Evolutionary conservation across 2,797 vertebrate species (phyloP).

Genomic region (Arctocebus calabarensis): DNA sequence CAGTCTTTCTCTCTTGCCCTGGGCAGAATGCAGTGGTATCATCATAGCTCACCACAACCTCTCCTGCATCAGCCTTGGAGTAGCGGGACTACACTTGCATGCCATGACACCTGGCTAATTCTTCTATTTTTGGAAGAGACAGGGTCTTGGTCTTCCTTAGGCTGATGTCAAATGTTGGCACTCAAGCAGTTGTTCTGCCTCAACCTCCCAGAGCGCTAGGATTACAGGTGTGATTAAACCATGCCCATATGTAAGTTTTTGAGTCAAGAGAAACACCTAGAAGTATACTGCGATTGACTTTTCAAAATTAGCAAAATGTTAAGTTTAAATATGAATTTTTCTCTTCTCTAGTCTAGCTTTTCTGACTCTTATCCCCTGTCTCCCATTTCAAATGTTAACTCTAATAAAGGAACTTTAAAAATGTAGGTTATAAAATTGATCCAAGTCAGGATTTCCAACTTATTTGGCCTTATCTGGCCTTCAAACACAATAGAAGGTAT

Average conservation of each 20-base stretch:
- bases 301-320: background rate
- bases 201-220: too few species aligned
- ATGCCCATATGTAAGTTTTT: background rate
- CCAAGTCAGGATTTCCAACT: background rate
- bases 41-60: too few species aligned
- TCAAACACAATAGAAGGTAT: background rate
- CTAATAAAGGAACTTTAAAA: background rate
- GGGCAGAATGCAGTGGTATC: too few species aligned
- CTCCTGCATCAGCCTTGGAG: too few species aligned
- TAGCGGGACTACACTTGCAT: too few species aligned
- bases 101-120: too few species aligned
- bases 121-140: too few species aligned
- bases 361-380: background rate
- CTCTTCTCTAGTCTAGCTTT: conserved; percentile 10
- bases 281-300: background rate
- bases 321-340: background rate
- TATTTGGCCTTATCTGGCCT: background rate
- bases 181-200: too few species aligned
- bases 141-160: too few species aligned
- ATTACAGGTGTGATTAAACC: too few species aligned
- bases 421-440: background rate
- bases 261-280: background rate
- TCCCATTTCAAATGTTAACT: background rate
- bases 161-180: too few species aligned
- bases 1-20: too few species aligned